These are phyloP conservation scores for Cydia pomonella DNA, from an alignment of 1,140 invertebrate genomes.

Conservation along the genomic window DNA sequence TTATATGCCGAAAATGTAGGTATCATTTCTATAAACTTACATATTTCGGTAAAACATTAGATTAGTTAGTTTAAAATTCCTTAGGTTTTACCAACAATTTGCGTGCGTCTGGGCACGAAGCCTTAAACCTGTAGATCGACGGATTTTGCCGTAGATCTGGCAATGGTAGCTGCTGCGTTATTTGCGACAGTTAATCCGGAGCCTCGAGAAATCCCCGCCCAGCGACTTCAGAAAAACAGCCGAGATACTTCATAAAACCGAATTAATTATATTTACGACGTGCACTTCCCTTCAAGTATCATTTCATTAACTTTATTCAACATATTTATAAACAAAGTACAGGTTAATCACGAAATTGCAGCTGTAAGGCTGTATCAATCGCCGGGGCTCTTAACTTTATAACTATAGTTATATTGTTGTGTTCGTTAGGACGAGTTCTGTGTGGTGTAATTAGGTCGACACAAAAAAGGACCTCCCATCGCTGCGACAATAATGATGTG, in stretches of 20 bases:
- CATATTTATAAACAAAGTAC: not conserved
- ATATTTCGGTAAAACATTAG: too few relatives aligned
- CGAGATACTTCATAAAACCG: not conserved
- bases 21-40: too few relatives aligned
- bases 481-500: not conserved
- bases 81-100: too few relatives aligned
- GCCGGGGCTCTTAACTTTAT: not conserved
- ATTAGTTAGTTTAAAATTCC: too few relatives aligned
- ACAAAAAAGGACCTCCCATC: conserved; percentile 5
- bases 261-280: conserved; percentile 10
- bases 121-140: too few relatives aligned
- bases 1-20: too few relatives aligned
- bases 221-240: too few relatives aligned
- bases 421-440: not conserved
- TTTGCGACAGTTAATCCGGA: too few relatives aligned
- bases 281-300: not conserved
- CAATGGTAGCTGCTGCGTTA: too few relatives aligned
- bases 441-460: not conserved
- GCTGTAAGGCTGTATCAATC: not conserved
- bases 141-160: too few relatives aligned
- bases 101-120: too few relatives aligned
- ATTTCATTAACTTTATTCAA: conserved; percentile 9
- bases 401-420: conserved; percentile 9
- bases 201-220: too few relatives aligned
- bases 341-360: not conserved